Conservation (phyloP, 2,113 vertebrate species). For the Channa maculata region DNA sequence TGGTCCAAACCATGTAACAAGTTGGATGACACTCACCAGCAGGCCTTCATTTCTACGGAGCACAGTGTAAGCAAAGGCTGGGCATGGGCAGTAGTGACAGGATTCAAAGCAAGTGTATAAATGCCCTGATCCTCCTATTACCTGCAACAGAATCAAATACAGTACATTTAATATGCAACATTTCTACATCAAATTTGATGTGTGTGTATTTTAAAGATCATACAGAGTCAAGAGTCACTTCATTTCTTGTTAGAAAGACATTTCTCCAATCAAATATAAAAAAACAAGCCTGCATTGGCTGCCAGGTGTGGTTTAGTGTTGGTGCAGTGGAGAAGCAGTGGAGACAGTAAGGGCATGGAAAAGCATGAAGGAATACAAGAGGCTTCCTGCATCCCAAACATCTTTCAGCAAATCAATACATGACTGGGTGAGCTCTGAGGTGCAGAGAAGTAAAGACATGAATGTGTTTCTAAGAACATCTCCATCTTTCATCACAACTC, state of each 20-base stretch:
- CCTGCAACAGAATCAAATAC: conserved; percentile 79
- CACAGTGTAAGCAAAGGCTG: conserved; percentile 90
- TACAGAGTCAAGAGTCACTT: background rate
- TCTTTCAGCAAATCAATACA: background rate
- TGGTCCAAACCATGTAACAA: background rate
- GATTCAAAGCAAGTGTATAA: conserved; percentile 90
- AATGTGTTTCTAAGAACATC: background rate
- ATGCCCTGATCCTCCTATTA: conserved; percentile 88
- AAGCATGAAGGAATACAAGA: conserved; percentile 32
- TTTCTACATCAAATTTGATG: too few species aligned
- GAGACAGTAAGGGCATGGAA: background rate
- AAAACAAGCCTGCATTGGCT: background rate
- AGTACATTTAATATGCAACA: conserved; percentile 1
- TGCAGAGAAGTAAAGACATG: background rate
- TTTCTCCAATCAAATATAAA: background rate
- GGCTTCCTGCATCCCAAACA: conserved; percentile 1
- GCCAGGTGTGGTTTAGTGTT: background rate
- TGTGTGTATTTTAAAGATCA: background rate
- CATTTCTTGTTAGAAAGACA: background rate
- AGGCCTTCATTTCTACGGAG: conserved; percentile 87
- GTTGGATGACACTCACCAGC: conserved; percentile 83
- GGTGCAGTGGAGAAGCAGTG: background rate
- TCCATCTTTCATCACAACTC: background rate
- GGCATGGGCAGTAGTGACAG: conserved; percentile 94
- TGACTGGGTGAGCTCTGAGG: background rate